Evolutionary conservation across 2,888 invertebrate species (phyloP).

Genomic region (Troilus luridus): DNA sequence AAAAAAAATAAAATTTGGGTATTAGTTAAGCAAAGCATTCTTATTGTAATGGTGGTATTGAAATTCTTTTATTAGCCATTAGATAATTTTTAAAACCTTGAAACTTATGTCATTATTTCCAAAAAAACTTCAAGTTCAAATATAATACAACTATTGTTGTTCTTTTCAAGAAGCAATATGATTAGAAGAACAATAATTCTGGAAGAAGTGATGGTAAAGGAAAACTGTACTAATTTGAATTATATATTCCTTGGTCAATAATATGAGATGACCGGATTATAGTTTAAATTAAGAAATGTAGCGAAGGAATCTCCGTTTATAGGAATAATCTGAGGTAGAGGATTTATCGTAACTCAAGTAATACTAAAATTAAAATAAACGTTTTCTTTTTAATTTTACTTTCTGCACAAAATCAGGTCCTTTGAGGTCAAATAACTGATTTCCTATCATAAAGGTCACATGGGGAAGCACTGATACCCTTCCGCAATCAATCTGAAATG

Average conservation of each 20-base stretch:
- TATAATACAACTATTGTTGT: no score
- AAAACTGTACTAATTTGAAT: not conserved
- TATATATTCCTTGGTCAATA: not conserved
- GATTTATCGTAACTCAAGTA: no score
- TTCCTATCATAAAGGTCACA: slow-evolving; percentile 6
- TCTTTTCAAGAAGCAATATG: no score
- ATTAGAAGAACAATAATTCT: no score
- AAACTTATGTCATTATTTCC: no score
- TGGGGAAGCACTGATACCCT: slow-evolving; percentile 42
- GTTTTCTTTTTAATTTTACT: not conserved
- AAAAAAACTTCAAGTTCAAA: no score
- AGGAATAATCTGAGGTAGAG: not conserved
- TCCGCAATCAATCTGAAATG: slow-evolving; percentile 59
- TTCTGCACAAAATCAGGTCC: slow-evolving; percentile 51
- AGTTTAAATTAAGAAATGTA: not conserved
- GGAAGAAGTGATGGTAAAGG: not conserved
- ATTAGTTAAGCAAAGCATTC: no score
- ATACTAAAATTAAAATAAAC: not conserved
- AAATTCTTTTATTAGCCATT: no score
- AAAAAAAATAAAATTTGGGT: no score
- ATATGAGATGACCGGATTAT: not conserved
- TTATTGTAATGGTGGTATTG: no score
- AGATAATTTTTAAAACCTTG: no score
- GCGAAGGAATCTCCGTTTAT: no score
- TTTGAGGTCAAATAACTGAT: slow-evolving; percentile 1